phyloP scores from a whole-genome alignment of 2,797 vertebrate genomes.

The Arnoldichthys spilopterus region DNA sequence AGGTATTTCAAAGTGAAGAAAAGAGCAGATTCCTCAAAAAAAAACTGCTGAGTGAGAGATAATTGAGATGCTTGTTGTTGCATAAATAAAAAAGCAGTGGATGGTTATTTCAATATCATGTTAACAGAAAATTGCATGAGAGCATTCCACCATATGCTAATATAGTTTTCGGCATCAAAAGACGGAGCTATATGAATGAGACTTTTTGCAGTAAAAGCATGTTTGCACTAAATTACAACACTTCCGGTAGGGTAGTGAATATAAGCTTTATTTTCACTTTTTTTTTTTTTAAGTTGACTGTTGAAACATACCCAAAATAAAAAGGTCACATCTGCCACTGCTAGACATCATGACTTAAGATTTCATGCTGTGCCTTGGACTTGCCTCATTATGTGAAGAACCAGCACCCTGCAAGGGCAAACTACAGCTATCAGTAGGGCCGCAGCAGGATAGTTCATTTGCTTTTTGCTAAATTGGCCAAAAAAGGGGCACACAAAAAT shows the following conservation, averaged over 20 bases:
- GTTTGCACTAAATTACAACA: background rate
- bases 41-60: background rate
- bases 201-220: background rate
- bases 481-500: background rate
- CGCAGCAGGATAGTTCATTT: background rate
- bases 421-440: background rate
- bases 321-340: background rate
- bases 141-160: background rate
- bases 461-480: conserved; percentile 6
- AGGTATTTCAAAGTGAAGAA: background rate
- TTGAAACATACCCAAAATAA: background rate
- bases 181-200: background rate
- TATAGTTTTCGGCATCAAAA: background rate
- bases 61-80: background rate
- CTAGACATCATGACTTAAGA: conserved; percentile 12
- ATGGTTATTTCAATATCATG: background rate
- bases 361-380: conserved; percentile 15
- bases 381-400: conserved; percentile 11
- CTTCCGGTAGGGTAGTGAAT: background rate
- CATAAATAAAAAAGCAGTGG: background rate
- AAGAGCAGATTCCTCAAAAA: background rate
- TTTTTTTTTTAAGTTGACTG: background rate
- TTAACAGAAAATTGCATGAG: background rate
- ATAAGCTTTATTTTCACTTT: background rate
- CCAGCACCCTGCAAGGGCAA: background rate